Conservation (phyloP, 2,797 vertebrate genomes). For the Coreius guichenoti region DNA sequence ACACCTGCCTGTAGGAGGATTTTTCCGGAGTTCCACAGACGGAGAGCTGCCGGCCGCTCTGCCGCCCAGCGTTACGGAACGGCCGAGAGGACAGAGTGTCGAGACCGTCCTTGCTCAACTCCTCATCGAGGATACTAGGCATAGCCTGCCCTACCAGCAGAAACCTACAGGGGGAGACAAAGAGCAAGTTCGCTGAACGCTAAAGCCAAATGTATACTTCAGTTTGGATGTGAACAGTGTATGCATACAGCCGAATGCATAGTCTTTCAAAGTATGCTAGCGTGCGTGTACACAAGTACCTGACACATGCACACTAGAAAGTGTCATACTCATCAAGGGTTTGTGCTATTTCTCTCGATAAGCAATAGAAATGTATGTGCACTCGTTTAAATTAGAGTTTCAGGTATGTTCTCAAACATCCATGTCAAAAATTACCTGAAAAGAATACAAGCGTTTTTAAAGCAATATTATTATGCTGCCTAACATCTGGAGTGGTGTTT, state of each 20-base stretch:
- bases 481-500: background rate
- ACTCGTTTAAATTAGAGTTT: background rate
- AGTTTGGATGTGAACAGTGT: too few relatives aligned
- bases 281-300: background rate
- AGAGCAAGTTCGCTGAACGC: background rate
- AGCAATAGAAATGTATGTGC: background rate
- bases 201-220: background rate
- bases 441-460: background rate
- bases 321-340: background rate
- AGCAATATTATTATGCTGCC: background rate
- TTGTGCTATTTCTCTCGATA: background rate
- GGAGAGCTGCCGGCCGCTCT: slow-evolving; percentile 90
- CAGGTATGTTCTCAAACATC: background rate
- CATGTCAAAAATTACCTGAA: background rate
- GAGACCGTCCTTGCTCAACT: slow-evolving; percentile 87
- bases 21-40: slow-evolving; percentile 97
- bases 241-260: too few relatives aligned
- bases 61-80: slow-evolving; percentile 90
- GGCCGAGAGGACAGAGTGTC: slow-evolving; percentile 94
- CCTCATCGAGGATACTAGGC: slow-evolving; percentile 91
- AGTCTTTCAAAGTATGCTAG: too few relatives aligned
- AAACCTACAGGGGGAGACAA: slow-evolving; percentile 81
- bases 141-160: slow-evolving; percentile 96
- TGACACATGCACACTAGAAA: background rate
- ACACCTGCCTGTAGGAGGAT: slow-evolving; percentile 93